phyloP scores from a whole-genome alignment of 2,113 vertebrate species.

The Strigops habroptila region DNA sequence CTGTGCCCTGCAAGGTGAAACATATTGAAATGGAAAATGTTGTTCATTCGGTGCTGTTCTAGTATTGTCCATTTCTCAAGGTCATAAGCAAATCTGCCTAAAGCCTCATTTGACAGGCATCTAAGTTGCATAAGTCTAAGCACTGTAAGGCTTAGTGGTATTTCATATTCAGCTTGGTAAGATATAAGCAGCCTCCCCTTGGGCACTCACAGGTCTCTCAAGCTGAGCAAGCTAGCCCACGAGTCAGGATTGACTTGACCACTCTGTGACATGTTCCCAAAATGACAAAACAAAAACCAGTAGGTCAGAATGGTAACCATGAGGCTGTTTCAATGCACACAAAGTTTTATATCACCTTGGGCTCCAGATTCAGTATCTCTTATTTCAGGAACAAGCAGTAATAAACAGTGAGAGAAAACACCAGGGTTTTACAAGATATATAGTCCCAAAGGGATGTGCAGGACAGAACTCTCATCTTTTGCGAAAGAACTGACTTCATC shows the following conservation, averaged over 20 bases:
- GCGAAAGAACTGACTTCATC: background rate
- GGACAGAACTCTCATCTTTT: background rate
- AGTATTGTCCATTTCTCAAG: background rate
- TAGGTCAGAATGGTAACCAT: background rate
- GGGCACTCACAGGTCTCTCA: background rate
- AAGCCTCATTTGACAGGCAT: background rate
- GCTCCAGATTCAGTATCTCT: background rate
- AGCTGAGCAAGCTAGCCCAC: background rate
- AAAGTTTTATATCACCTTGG: background rate
- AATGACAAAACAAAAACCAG: background rate
- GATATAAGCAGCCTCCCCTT: background rate
- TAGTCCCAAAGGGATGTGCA: background rate
- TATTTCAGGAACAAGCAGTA: background rate
- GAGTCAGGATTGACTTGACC: background rate
- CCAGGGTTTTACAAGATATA: background rate
- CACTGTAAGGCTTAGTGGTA: background rate
- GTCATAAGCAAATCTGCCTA: background rate
- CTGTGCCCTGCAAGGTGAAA: background rate
- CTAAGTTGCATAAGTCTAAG: background rate
- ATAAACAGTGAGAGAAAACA: background rate
- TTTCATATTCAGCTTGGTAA: conserved; percentile 1
- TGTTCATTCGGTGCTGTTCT: background rate
- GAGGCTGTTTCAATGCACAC: background rate
- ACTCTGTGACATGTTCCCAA: background rate
- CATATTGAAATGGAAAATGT: background rate